Evolutionary conservation across 2,113 vertebrate genomes (phyloP).

Genomic region (Eulemur rufifrons): DNA sequence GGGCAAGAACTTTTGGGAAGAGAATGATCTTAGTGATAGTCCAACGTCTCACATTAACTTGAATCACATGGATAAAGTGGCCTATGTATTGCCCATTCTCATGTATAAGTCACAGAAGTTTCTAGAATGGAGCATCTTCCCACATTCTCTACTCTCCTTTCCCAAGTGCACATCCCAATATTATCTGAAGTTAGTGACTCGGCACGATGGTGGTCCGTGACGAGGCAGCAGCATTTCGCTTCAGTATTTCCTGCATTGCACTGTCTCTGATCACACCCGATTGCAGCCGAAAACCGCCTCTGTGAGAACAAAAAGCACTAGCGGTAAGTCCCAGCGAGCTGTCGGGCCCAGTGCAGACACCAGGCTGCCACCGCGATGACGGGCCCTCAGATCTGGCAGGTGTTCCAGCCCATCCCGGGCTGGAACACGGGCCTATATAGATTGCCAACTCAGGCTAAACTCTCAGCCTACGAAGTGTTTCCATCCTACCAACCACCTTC

Average conservation of each 20-base stretch:
- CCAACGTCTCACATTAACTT: neutral
- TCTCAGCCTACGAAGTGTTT: neutral
- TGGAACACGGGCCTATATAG: neutral
- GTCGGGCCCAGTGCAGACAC: accelerated
- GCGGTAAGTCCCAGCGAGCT: neutral
- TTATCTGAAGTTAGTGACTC: neutral
- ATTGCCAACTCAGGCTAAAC: neutral
- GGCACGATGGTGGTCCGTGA: neutral
- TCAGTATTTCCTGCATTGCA: neutral
- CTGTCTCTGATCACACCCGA: neutral
- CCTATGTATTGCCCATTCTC: no score
- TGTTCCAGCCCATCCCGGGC: neutral
- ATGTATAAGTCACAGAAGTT: neutral
- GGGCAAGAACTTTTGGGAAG: neutral
- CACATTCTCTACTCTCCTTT: neutral
- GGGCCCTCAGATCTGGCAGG: accelerated
- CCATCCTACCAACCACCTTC: neutral
- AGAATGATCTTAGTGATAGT: neutral
- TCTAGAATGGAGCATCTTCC: neutral
- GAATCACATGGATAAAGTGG: accelerated
- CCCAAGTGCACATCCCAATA: no score
- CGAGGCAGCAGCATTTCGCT: neutral
- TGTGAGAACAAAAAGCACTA: neutral
- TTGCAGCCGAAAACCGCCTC: neutral
- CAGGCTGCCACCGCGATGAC: neutral